These are phyloP conservation scores for Colletes gigas DNA, from an alignment of 1,140 invertebrate species.

Conservation along the genomic window DNA sequence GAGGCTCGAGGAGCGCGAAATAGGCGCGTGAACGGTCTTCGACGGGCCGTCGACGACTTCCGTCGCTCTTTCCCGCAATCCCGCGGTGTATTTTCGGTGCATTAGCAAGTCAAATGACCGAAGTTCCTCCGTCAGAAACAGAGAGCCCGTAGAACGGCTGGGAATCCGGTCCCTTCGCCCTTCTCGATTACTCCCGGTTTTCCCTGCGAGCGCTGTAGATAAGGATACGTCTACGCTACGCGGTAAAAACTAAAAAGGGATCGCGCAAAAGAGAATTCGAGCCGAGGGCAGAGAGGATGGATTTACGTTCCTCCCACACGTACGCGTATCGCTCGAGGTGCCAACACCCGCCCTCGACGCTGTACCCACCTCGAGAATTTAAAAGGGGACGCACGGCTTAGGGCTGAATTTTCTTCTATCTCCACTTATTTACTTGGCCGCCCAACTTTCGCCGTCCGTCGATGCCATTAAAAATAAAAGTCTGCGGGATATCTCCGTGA, in stretches of 20 bases:
- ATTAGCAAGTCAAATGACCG: constrained; percentile 75
- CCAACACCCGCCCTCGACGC: constrained; percentile 56
- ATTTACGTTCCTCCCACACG: constrained; percentile 63
- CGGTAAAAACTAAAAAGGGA: constrained; percentile 10
- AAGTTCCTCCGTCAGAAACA: constrained; percentile 60
- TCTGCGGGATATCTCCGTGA: constrained; percentile 45
- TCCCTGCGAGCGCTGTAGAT: constrained; percentile 15
- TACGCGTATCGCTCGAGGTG: constrained; percentile 57
- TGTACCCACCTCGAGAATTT: constrained; percentile 67
- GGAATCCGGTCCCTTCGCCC: constrained; percentile 4
- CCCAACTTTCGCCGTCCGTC: constrained; percentile 64
- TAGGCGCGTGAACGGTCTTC: constrained; percentile 45
- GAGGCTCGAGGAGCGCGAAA: constrained; percentile 30
- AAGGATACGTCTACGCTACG: constrained; percentile 50
- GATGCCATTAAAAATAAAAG: constrained; percentile 69
- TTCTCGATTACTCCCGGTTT: constrained; percentile 27
- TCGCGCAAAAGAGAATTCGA: constrained; percentile 30
- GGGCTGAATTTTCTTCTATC: constrained; percentile 59
- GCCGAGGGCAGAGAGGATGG: constrained; percentile 51
- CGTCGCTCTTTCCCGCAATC: constrained; percentile 55
- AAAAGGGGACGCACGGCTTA: constrained; percentile 62
- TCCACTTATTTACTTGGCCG: constrained; percentile 64
- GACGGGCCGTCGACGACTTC: constrained; percentile 20
- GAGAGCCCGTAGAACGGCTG: constrained; percentile 36
- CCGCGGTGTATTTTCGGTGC: constrained; percentile 65